Evolutionary conservation across 2,113 vertebrate genomes (phyloP), one percentile per base, ranked within the genome.

Genomic region (Acrocephalus arundinaceus): DNA sequence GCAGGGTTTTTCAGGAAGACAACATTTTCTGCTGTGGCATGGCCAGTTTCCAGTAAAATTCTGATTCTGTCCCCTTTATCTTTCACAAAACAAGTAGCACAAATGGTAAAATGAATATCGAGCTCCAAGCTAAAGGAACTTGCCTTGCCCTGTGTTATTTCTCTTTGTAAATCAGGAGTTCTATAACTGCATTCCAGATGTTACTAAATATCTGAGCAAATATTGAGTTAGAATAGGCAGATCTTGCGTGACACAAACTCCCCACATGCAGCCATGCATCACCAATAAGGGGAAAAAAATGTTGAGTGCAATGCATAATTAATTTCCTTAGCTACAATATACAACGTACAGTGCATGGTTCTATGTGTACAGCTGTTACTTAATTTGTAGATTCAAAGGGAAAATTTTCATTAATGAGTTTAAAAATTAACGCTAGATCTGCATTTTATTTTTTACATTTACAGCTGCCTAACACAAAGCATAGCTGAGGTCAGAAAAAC

Each of bases 181-280:
- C 61, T 65, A 25, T 11, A 80, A 15, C 15, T 77, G 11, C 15
- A 70, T 57, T 80, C 58, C 55, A 81, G 46, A 66, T 78, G n/a
- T 68, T 88, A 77, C 27, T 66, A 30, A 84, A 54, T 78, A 91
- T 37, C 28, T 31, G 74, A 87, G 23, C 27, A 41, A 54, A 78
- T n/a, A n/a, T 3, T 90, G 35, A 52, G 63, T 72, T 48, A 20
- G 27, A 92, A 68, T 10, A 51, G 79, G 13, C 39, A 89, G 39
- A n/a, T 61, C 58, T 77, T 51, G 37, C 77, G 45, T 22, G 27
- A 45, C 33, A 51, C 39, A 55, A 37, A 22, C 17, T 54, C 52
- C 10, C 41, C 0, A 1, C 22, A 7, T 9, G 31, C 46, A 80
- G 43, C 30, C 67, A 51, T 0, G 0, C 13, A 57, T 68, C 58